Evolutionary conservation across 2,113 vertebrate species (phyloP), one percentile per base, ranked within the genome.

Genomic region (Scomber colias): DNA sequence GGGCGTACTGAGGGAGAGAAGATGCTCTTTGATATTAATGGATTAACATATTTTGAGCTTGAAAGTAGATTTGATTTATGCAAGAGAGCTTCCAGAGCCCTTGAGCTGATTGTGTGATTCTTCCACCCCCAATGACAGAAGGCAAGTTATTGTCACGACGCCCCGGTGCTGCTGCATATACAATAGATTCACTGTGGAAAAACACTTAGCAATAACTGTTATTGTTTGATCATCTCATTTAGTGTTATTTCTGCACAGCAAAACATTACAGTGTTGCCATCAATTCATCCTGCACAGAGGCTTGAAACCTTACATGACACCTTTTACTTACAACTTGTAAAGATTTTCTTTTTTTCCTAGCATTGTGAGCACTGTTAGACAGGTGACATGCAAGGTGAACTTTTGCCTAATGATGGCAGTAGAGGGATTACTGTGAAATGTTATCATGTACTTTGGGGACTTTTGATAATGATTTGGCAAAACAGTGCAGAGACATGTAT

Each of bases 21-120:
- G 71, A 71, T 45, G 31, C 13, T 19, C 83, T 86, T 82, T 87
- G 71, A 84, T 87, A 80, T 85, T 35, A 75, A 73, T n/a, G 69
- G 64, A 81, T 90, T 83, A 76, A 77, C 80, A 74, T 87, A 75
- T 82, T 78, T 80, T 75, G 17, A 56, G 40, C 16, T 35, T 81
- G 49, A 84, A 75, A 86, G 77, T 82, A 69, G 77, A 72, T 88
- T 70, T 82, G 66, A 83, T 87, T 89, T 77, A 82, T 87, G 82
- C 81, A 80, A 61, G 57, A 77, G 59, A 78, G 77, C 77, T 68
- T 68, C 15, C 19, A 56, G n/a, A 70, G 64, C 64, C 70, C 78
- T 82, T 0, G 3, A 75, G 72, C 69, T 78, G 44, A 76, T 71
- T 78, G 46, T 75, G 48, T n/a, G 75, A 72, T 79, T 79, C 65